Base-by-base conservation (phyloP, 2,797 vertebrate genomes). In the Rhincodon typus region DNA sequence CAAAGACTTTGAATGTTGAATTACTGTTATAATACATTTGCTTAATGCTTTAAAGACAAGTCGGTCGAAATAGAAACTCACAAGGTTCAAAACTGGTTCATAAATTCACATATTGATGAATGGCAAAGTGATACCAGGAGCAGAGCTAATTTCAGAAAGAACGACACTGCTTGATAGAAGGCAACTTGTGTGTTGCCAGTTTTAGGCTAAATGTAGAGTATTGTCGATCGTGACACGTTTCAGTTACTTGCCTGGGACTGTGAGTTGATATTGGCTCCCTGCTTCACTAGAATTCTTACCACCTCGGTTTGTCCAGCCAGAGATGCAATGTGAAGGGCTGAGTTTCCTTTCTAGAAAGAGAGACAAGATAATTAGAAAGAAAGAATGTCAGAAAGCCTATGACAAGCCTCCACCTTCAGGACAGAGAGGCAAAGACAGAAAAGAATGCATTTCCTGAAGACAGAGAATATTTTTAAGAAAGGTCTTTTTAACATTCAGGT, bases 241-340 rank as follows among this genome's bases (percentile, higher is more conserved):
- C 25, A 94, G 96, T 96, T n/a, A 69, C 96, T 38, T 98, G 99
- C 99, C 98, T 99, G 99, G 95, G 99, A 99, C n/a, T 99, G 99
- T 74, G 98, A 97, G 86, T 99, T 99, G 77, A 99, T 98, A 96
- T 99, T 98, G 95, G 98, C 99, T 96, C 98, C 98, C 98, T 98
- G 98, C 97, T 99, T 99, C 96, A 99, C 98, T 57, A 99, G 97
- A 69, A 99, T 97, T 95, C 98, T 98, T 34, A 99, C 99, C 21
- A 99, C 99, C 96, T 99, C 98, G 88, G 97, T 98, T 96, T 99
- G 99, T 95, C 99, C 99, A 1, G 99, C 99, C 97, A 99, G 96
- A 17, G 99, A 98, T 21, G 99, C 99, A n/a, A 99, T 99, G 96
- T 99, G 99, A 38, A 99, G 98, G 77, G 99, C 99, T 3, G 98